These are phyloP conservation scores for Hetaerina titia DNA, from an alignment of 2,888 invertebrate genomes.

Conservation along the genomic window DNA sequence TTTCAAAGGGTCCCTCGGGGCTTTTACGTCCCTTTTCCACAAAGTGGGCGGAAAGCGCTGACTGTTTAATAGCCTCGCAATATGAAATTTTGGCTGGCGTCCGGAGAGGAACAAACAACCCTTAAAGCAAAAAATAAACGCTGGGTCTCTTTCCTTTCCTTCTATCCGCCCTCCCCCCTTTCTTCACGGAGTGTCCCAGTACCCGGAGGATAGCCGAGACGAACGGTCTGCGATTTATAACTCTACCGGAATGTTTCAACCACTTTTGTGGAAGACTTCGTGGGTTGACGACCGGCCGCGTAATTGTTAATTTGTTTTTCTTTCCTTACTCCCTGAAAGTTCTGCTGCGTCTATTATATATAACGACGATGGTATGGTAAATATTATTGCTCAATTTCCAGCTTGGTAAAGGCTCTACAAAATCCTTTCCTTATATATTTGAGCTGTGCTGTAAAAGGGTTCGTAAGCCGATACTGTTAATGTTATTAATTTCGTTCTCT, in stretches of 20 bases:
- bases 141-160: not conserved
- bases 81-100: not conserved
- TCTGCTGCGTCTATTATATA: not conserved
- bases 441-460: too few relatives aligned
- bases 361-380: too few relatives aligned
- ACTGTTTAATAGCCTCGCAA: constrained; percentile 7
- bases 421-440: too few relatives aligned
- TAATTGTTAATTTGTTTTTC: not conserved
- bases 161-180: not conserved
- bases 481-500: too few relatives aligned
- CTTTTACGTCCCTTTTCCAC: too few relatives aligned
- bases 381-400: too few relatives aligned
- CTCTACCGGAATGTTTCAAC: not conserved
- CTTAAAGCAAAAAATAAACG: not conserved
- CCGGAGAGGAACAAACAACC: constrained; percentile 1
- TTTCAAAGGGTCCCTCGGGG: not conserved
- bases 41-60: not conserved
- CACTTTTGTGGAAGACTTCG: not conserved
- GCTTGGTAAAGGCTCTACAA: too few relatives aligned
- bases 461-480: too few relatives aligned
- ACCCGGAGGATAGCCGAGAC: not conserved
- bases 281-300: not conserved
- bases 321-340: not conserved
- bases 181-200: not conserved
- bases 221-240: constrained; percentile 24